Evolutionary conservation across 2,888 invertebrate species (phyloP), one percentile per base, ranked within the genome.

Genomic region (Athalia cordata): DNA sequence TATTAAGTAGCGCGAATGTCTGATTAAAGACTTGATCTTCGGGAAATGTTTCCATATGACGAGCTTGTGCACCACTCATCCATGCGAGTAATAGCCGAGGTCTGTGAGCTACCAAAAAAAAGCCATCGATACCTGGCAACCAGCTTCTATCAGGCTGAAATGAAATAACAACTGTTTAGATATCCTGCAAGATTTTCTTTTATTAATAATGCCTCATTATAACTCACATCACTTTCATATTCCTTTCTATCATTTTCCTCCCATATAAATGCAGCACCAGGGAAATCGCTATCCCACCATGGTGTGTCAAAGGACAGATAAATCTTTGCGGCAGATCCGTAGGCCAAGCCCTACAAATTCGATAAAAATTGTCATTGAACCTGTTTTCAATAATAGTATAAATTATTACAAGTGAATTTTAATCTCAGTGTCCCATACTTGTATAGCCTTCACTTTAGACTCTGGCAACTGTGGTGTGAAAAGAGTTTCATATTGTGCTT

Each of bases 291-390:
- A 0, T 91, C 89, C 95, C 95, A 95, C 94, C 95, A 95, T 3
- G 91, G 90, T 6, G 91, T 85, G 0, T 93, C 90, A 86, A 94
- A 96, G 55, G 92, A 91, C 0, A 96, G 83, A 70, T 93, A 92
- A 45, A 96, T 92, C 90, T 96, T 96, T 79, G 93, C 92, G 0
- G 94, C 93, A 0, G 92, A 92, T 0, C 95, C 95, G 82, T 94
- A 93, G 0, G 93, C 92, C 65, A 95, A 86, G 15, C 90, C 90
- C 87, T 93, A 84, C 68, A 84, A 85, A 79, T 80, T 70, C 50
- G 61, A 57, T 67, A 47, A 43, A 6, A 67, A 9, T 62, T 15
- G 50, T 5, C 76, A n/a, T 77, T 80, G 61, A 52, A 80, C 78
- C 6, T 43, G 5, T 47, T 59, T n/a, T 7, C 45, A 13, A 45